phyloP scores from a whole-genome alignment of 2,113 vertebrate genomes.

The Malurus cyaneus region DNA sequence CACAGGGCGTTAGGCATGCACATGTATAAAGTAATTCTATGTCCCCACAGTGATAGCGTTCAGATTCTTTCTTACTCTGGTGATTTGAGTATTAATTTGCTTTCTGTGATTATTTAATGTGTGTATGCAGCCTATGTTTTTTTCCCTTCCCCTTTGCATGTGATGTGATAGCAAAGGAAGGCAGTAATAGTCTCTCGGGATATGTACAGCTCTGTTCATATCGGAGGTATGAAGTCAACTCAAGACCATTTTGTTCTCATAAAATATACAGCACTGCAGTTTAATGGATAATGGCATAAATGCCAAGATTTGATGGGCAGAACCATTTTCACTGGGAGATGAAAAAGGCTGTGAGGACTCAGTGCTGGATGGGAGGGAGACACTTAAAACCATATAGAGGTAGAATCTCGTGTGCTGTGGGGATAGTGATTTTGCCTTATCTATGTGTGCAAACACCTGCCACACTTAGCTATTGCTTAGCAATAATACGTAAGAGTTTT shows the following conservation, averaged over 20 bases:
- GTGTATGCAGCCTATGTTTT: neutral
- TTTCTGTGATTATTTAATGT: constrained; percentile 28
- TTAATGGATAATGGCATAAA: constrained; percentile 55
- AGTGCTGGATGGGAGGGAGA: neutral
- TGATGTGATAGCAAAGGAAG: constrained; percentile 25
- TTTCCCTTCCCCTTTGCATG: neutral
- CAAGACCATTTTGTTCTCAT: constrained; percentile 64
- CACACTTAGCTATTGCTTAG: neutral
- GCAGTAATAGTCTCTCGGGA: constrained; percentile 18
- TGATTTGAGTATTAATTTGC: constrained; percentile 19
- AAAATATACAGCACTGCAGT: constrained; percentile 56
- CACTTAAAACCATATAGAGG: neutral
- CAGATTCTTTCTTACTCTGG: neutral
- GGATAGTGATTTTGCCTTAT: neutral
- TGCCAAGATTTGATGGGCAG: constrained; percentile 53
- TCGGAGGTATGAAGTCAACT: constrained; percentile 54
- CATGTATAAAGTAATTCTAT: neutral
- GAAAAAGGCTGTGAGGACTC: neutral
- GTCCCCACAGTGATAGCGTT: neutral
- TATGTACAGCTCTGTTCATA: constrained; percentile 32
- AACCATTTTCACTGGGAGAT: constrained; percentile 25
- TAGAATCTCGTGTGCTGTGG: neutral
- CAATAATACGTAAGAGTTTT: neutral
- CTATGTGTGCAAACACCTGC: neutral
- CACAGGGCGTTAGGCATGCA: neutral